A percentile compares a stretch with the other conserved stretches of the same genome.
Evolutionary conservation across 1,140 invertebrate genomes (phyloP).

Genomic region (Cyphomyrmex costatus): DNA sequence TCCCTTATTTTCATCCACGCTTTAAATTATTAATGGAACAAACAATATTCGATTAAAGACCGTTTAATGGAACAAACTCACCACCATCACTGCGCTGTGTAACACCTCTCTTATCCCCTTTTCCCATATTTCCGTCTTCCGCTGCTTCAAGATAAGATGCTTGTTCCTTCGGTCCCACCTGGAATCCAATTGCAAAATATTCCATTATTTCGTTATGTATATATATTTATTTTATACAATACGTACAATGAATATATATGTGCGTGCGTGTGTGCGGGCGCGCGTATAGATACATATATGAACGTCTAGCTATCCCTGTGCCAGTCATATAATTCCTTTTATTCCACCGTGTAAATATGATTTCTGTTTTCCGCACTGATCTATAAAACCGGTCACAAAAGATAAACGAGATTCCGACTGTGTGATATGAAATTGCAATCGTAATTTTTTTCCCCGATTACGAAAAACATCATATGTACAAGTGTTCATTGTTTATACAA

Average conservation of each 20-base stretch:
- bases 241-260: neutral
- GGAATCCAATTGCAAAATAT: conserved; percentile 77
- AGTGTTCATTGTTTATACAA: neutral
- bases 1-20: conserved; percentile 4
- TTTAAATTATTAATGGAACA: conserved; percentile 51
- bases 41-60: no score
- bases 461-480: neutral
- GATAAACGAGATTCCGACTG: conserved; percentile 38
- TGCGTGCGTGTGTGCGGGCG: neutral
- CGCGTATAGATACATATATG: neutral
- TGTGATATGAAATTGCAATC: conserved; percentile 29
- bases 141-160: conserved; percentile 75
- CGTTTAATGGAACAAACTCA: conserved; percentile 78
- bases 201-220: conserved; percentile 47
- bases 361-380: conserved; percentile 7
- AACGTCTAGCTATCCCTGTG: no score
- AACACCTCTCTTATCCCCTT: conserved; percentile 85
- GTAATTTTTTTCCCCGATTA: conserved; percentile 16
- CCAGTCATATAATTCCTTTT: conserved; percentile 4
- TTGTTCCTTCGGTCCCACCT: conserved; percentile 77
- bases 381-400: conserved; percentile 34
- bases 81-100: conserved; percentile 84
- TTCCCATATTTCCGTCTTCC: conserved; percentile 84
- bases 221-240: neutral
- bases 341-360: neutral